A percentile compares a stretch with the other conserved stretches of the same genome.
phyloP scores from a whole-genome alignment of 2,113 vertebrate species.

The Cygnus atratus region DNA sequence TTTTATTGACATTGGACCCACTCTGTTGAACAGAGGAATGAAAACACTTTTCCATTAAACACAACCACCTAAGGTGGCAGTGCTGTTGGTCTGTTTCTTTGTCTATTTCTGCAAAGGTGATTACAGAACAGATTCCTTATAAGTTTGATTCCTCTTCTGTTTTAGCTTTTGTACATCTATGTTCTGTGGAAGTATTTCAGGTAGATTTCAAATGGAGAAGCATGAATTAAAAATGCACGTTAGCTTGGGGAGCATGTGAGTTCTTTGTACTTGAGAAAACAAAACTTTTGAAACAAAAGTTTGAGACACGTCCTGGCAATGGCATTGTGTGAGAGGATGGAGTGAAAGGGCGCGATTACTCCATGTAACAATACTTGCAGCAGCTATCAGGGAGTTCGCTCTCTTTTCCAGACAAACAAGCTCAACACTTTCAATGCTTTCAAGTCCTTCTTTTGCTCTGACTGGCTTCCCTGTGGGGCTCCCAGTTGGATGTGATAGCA shows the following conservation, averaged over 20 bases:
- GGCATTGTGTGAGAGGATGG: background rate
- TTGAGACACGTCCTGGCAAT: background rate
- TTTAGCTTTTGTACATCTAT: background rate
- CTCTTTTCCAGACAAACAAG: background rate
- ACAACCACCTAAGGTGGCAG: background rate
- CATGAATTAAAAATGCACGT: background rate
- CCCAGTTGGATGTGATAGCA: background rate
- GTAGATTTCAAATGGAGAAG: background rate
- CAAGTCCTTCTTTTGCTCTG: background rate
- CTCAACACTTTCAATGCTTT: rapidly evolving
- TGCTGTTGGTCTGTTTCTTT: background rate
- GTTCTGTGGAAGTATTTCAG: background rate
- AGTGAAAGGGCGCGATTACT: background rate
- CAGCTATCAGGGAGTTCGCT: background rate
- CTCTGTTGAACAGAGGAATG: background rate
- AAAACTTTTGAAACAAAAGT: background rate
- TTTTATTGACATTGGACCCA: background rate
- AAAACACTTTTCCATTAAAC: background rate
- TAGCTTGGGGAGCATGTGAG: background rate
- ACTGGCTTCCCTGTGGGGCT: background rate
- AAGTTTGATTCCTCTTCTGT: background rate
- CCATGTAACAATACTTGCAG: background rate
- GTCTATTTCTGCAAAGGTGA: background rate
- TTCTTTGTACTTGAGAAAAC: background rate
- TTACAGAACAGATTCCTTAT: background rate